These are phyloP conservation scores for Speoplatyrhinus poulsoni DNA, from an alignment of 2,113 vertebrate genomes.

Conservation along the genomic window DNA sequence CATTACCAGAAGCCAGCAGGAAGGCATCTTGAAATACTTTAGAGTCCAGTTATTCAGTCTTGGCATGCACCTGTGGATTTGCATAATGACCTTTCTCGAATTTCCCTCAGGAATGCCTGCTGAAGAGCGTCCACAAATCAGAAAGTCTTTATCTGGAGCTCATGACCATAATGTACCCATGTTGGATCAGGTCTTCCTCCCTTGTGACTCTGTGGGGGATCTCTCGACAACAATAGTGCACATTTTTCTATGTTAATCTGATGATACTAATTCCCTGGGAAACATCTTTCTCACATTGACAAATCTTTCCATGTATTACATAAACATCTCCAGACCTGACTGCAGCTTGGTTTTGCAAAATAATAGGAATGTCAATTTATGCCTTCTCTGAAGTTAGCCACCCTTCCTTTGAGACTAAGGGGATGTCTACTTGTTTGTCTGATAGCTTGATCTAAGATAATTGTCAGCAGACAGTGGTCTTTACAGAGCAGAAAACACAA, in stretches of 20 bases:
- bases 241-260: constrained; percentile 43
- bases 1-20: constrained; percentile 48
- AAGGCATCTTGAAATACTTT: constrained; percentile 77
- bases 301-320: constrained; percentile 46
- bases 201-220: constrained; percentile 35
- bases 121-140: constrained; percentile 68
- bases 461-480: constrained; percentile 51
- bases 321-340: constrained; percentile 59
- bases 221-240: constrained; percentile 28
- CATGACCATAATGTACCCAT: constrained; percentile 41
- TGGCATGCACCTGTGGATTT: constrained; percentile 76
- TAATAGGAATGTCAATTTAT: constrained; percentile 43
- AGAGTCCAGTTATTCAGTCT: constrained; percentile 60
- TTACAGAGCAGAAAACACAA: constrained; percentile 40
- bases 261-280: constrained; percentile 49
- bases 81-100: constrained; percentile 75
- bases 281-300: constrained; percentile 45
- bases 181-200: constrained; percentile 35
- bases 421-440: constrained; percentile 39
- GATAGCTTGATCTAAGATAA: constrained; percentile 51
- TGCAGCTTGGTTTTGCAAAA: constrained; percentile 41
- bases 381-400: constrained; percentile 48
- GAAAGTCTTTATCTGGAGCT: constrained; percentile 55
- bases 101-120: constrained; percentile 67
- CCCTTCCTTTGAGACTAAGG: constrained; percentile 29